Evolutionary conservation across 1,140 invertebrate species (phyloP).

Genomic region (Aphaenogaster ashmeadi): DNA sequence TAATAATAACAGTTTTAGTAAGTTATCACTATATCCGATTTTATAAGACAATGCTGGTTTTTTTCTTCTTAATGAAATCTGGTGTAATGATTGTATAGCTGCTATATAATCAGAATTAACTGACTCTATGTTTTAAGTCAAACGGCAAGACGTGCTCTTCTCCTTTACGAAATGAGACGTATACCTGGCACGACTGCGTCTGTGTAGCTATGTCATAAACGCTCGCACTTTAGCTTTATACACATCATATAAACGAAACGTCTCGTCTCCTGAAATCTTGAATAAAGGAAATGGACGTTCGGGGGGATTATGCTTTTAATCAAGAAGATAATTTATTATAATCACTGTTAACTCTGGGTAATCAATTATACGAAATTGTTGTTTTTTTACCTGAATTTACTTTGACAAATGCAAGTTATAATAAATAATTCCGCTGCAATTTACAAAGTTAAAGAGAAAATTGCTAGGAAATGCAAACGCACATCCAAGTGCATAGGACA

Average conservation of each 20-base stretch:
- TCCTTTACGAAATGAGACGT: slow-evolving; percentile 36
- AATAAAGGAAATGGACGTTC: slow-evolving; percentile 46
- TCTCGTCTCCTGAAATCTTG: slow-evolving; percentile 47
- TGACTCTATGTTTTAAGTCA: slow-evolving; percentile 14
- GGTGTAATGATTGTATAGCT: neutral
- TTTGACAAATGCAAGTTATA: slow-evolving; percentile 14
- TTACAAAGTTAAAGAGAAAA: slow-evolving; percentile 19
- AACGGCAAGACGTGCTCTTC: slow-evolving; percentile 8
- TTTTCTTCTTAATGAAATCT: neutral
- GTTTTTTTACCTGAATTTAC: neutral
- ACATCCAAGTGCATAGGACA: neutral
- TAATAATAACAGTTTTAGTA: neutral
- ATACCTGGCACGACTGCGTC: slow-evolving; percentile 10
- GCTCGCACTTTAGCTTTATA: slow-evolving; percentile 44
- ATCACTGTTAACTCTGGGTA: neutral
- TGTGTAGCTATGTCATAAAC: slow-evolving; percentile 34
- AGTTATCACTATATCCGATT: neutral
- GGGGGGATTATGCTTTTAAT: neutral
- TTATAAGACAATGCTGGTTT: neutral
- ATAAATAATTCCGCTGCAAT: slow-evolving; percentile 8
- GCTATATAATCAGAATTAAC: slow-evolving; percentile 17
- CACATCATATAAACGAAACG: slow-evolving; percentile 52
- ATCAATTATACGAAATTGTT: neutral
- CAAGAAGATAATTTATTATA: slow-evolving; percentile 28
- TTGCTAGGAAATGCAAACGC: slow-evolving; percentile 6